phyloP scores from a whole-genome alignment of 2,113 vertebrate species.

The Axis porcinus region DNA sequence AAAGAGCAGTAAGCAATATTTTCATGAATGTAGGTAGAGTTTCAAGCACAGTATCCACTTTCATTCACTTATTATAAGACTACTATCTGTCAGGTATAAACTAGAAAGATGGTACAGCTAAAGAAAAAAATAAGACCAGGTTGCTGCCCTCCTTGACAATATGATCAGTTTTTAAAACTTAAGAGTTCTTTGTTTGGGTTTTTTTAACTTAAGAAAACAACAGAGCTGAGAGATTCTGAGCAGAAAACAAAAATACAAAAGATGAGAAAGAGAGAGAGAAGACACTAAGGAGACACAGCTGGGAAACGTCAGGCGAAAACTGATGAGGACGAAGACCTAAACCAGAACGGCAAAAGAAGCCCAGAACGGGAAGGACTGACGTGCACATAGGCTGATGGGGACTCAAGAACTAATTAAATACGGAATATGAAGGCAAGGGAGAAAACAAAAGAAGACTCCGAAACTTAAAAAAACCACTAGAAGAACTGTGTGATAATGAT shows the following conservation, averaged over 20 bases:
- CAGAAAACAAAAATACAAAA: neutral
- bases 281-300: neutral
- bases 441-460: neutral
- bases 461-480: neutral
- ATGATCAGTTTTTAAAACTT: neutral
- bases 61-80: neutral
- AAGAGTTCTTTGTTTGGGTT: neutral
- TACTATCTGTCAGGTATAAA: neutral
- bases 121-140: neutral
- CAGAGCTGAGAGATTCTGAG: neutral
- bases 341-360: neutral
- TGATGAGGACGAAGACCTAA: neutral
- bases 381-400: neutral
- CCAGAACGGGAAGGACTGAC: neutral
- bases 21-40: neutral
- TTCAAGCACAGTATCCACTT: neutral
- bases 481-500: neutral
- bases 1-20: neutral
- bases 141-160: neutral
- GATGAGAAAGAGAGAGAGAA: neutral
- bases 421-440: neutral
- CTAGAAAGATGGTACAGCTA: neutral
- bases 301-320: neutral
- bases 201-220: neutral
- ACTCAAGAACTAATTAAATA: neutral